Evolutionary conservation across 2,888 invertebrate species (phyloP).

Genomic region (Micoletzkya japonica): DNA sequence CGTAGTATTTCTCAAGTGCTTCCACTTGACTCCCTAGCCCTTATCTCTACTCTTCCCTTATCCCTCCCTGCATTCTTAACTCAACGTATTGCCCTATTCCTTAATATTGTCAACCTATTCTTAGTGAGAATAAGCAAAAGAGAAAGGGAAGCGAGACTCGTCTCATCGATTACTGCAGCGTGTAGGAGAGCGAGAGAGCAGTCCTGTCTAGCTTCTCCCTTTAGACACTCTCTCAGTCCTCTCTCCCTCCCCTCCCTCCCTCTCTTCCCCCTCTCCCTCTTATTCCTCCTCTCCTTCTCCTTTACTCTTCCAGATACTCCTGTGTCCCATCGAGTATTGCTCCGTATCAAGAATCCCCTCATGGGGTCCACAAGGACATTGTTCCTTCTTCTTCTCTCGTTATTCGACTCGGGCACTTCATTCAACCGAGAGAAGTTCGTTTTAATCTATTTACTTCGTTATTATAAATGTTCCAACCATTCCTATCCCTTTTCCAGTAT

Average conservation of each 20-base stretch:
- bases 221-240: background rate
- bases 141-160: background rate
- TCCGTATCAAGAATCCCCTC: no score
- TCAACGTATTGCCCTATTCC: background rate
- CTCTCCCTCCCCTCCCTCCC: slow-evolving; percentile 4
- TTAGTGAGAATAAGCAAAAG: background rate
- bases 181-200: slow-evolving; percentile 3
- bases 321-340: background rate
- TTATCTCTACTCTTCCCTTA: slow-evolving; percentile 3
- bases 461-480: no score
- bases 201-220: no score
- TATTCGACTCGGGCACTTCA: background rate
- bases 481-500: slow-evolving; percentile 48
- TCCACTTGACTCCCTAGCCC: background rate
- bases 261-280: slow-evolving; percentile 6
- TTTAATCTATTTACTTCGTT: no score
- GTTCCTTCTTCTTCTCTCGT: background rate
- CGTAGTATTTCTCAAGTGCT: background rate
- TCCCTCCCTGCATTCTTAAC: background rate
- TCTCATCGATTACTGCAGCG: background rate
- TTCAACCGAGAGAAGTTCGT: no score
- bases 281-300: slow-evolving; percentile 17
- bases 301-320: slow-evolving; percentile 2
- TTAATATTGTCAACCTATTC: background rate
- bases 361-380: background rate